These are phyloP conservation scores for Chromis chromis DNA, from an alignment of 2,797 vertebrate species.

Conservation along the genomic window DNA sequence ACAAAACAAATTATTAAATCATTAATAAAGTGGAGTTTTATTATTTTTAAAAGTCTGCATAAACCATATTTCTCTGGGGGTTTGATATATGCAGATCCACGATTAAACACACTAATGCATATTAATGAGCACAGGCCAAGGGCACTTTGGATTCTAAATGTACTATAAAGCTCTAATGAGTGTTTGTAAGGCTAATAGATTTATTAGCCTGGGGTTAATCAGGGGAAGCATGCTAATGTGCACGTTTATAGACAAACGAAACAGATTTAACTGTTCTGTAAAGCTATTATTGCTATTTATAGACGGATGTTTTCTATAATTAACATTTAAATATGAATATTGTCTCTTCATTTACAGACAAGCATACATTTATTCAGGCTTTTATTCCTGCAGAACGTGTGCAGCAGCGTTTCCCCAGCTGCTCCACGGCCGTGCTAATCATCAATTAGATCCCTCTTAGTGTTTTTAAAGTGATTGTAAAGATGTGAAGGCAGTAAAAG, in stretches of 20 bases:
- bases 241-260: constrained; percentile 21
- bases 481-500: constrained; percentile 11
- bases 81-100: constrained; percentile 23
- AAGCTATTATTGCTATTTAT: constrained; percentile 2
- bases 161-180: constrained; percentile 63
- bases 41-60: constrained; percentile 4
- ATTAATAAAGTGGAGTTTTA: too few relatives aligned
- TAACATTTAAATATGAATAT: not conserved
- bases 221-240: constrained; percentile 34
- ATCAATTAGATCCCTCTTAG: constrained; percentile 21
- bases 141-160: constrained; percentile 61
- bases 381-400: constrained; percentile 1
- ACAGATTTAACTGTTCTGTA: not conserved
- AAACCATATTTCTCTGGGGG: constrained; percentile 30
- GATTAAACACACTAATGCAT: constrained; percentile 22
- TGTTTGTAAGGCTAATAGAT: constrained; percentile 33
- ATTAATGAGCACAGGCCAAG: constrained; percentile 36
- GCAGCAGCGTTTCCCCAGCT: constrained; percentile 2
- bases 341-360: constrained; percentile 10
- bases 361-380: not conserved
- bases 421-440: constrained; percentile 26
- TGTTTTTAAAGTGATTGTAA: constrained; percentile 38
- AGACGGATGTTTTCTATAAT: not conserved
- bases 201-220: constrained; percentile 45
- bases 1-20: too few relatives aligned